Percentiles rank a stretch among this genome's conserved stretches.
Conservation (phyloP, 2,888 invertebrate genomes). For the Eristalis tenax region DNA sequence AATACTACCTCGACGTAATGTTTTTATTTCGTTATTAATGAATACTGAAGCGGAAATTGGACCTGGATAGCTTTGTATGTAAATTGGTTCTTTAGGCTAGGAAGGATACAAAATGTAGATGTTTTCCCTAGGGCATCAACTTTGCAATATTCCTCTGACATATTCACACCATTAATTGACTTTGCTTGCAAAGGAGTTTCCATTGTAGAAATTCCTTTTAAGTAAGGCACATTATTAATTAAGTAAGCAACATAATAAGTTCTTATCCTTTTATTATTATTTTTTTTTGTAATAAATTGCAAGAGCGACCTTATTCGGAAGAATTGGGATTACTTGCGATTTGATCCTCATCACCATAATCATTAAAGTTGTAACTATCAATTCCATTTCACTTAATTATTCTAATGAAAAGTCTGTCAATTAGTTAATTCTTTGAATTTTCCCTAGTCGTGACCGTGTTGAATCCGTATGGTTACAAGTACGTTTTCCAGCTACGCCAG, state of each 20-base stretch:
- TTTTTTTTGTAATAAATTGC: not conserved
- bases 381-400: slow-evolving; percentile 9
- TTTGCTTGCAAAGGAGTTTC: not conserved
- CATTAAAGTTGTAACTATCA: slow-evolving; percentile 1
- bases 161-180: slow-evolving; percentile 1
- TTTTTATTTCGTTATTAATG: too few relatives aligned
- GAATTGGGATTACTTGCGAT: not conserved
- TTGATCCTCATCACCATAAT: not conserved
- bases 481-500: not conserved
- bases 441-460: not conserved
- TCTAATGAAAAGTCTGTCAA: slow-evolving; percentile 5
- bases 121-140: not conserved
- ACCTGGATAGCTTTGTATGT: too few relatives aligned
- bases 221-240: not conserved
- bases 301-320: not conserved
- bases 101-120: too few relatives aligned
- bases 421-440: slow-evolving; percentile 11
- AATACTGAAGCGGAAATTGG: too few relatives aligned
- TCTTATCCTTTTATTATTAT: slow-evolving; percentile 1
- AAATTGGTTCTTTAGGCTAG: not conserved
- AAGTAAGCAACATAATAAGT: not conserved
- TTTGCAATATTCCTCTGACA: not conserved
- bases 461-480: not conserved
- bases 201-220: not conserved
- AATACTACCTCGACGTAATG: not conserved